Evolutionary conservation across 2,113 vertebrate species (phyloP), one percentile per base, ranked within the genome.

Genomic region (Colistium nudipinnis): DNA sequence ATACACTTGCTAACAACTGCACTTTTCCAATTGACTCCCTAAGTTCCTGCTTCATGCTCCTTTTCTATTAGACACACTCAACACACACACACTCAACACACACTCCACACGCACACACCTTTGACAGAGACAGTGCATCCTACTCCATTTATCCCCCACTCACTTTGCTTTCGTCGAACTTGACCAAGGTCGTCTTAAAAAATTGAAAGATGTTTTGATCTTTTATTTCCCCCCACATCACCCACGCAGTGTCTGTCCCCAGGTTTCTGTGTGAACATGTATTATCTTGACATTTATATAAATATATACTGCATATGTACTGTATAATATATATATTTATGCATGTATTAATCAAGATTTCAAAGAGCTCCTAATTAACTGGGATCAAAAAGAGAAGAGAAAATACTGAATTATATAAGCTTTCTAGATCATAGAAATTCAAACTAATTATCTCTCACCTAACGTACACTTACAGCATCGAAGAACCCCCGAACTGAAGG

Each of bases 1-100:
- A 22, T 54, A 54, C 35, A 54, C 25, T 54, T 69, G 48, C 52
- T 54, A 39, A 69, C 54, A 22, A 17, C n/a, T 3, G 51, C 55
- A 80, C 38, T 76, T 76, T 71, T 44, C 12, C 16, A 64, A 67
- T 67, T 76, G 22, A 51, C 30, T 75, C 11, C n/a, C 2, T 11
- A 27, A 25, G 47, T 55, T n/a, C 35, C 54, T 33, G 20, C 61
- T 53, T 76, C 39, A 75, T 51, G 57, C 68, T 64, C n/a, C 48
- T 20, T 17, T 61, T 74, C 43, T 57, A 44, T 49, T 62, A 44
- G 55, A 14, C 25, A 13, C 43, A 64, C 31, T 39, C 47, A 24
- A 20, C 6, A 53, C 47, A 59, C 17, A 44, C 56, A 38, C 17
- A 52, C 14, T 13, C 12, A 45, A 53, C 5, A 36, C 35, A 39